These are phyloP conservation scores for Athalia cordata DNA, from an alignment of 2,888 invertebrate genomes.

Conservation along the genomic window DNA sequence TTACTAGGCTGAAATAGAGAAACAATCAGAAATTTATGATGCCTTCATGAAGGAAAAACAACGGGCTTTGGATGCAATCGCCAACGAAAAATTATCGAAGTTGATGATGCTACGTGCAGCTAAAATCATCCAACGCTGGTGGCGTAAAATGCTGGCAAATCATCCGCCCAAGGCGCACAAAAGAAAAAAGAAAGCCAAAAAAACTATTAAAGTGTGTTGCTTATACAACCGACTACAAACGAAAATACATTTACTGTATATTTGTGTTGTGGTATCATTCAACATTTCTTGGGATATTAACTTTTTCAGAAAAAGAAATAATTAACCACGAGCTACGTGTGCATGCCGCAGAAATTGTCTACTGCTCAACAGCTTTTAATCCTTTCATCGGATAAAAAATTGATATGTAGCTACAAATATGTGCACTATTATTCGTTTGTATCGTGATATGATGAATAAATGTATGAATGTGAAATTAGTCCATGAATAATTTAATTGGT, in stretches of 20 bases:
- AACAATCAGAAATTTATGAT: constrained; percentile 50
- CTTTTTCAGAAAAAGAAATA: constrained; percentile 35
- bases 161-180: constrained; percentile 9
- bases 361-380: not conserved
- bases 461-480: not conserved
- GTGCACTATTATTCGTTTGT: not conserved
- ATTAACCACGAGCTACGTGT: not conserved
- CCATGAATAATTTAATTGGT: not conserved
- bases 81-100: constrained; percentile 45
- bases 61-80: constrained; percentile 41
- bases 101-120: constrained; percentile 51
- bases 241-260: not conserved
- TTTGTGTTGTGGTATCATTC: not conserved
- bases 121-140: constrained; percentile 58
- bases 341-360: not conserved
- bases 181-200: constrained; percentile 39
- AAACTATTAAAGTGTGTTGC: constrained; percentile 19
- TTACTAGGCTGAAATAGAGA: constrained; percentile 51
- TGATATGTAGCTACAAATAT: not conserved
- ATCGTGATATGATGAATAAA: constrained; percentile 28
- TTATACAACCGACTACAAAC: not conserved
- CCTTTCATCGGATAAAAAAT: not conserved
- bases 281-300: not conserved
- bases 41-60: constrained; percentile 48
- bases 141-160: constrained; percentile 49